Evolutionary conservation across 2,888 invertebrate genomes (phyloP).

Genomic region (Pachymerium ferrugineum): DNA sequence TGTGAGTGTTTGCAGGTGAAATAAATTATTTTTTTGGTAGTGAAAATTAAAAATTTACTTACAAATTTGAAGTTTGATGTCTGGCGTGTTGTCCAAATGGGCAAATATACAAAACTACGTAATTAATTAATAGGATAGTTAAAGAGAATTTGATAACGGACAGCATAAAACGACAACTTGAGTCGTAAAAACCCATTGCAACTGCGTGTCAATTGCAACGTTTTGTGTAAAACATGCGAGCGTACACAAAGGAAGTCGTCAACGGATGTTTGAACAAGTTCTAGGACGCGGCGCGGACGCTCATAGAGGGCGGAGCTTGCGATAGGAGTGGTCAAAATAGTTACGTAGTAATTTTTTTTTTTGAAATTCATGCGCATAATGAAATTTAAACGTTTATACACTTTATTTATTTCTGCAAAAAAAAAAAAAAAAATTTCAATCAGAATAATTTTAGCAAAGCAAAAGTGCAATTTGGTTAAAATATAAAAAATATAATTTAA

Average conservation of each 20-base stretch:
- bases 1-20: too few relatives aligned
- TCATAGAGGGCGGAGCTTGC: neutral
- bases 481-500: neutral
- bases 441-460: too few relatives aligned
- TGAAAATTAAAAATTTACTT: too few relatives aligned
- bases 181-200: too few relatives aligned
- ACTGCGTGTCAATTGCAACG: too few relatives aligned
- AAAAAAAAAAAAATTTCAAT: too few relatives aligned
- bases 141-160: too few relatives aligned
- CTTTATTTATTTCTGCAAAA: neutral
- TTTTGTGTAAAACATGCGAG: neutral
- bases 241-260: neutral
- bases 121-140: neutral
- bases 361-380: neutral
- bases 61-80: neutral
- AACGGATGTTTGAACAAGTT: neutral
- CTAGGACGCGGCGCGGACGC: neutral
- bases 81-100: neutral
- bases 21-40: too few relatives aligned
- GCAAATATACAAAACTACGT: neutral
- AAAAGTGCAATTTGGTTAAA: neutral
- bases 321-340: neutral
- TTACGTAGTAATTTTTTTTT: neutral
- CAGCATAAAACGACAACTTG: too few relatives aligned
- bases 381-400: too few relatives aligned